Conservation (phyloP, 1,140 invertebrate species). For the Aphidius gifuensis region DNA sequence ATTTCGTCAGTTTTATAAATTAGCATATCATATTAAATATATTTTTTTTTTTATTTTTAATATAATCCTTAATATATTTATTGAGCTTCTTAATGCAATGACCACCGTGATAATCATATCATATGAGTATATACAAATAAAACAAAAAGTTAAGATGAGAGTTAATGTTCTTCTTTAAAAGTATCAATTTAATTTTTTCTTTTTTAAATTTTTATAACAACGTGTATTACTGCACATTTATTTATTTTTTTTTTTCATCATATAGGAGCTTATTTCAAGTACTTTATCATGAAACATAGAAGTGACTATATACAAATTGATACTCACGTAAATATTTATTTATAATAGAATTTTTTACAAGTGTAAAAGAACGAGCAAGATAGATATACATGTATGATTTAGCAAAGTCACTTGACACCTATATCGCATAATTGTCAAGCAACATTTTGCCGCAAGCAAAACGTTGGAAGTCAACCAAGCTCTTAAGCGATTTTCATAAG, state of each 20-base stretch:
- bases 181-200: too few relatives aligned
- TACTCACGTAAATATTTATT: too few relatives aligned
- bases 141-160: constrained; percentile 8
- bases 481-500: not conserved
- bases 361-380: too few relatives aligned
- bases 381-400: too few relatives aligned
- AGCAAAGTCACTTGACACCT: constrained; percentile 11
- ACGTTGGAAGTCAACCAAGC: not conserved
- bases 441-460: too few relatives aligned
- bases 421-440: constrained; percentile 7
- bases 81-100: constrained; percentile 7
- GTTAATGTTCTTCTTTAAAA: not conserved
- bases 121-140: not conserved
- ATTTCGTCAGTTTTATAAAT: too few relatives aligned
- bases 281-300: too few relatives aligned
- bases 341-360: too few relatives aligned
- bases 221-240: too few relatives aligned
- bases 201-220: not conserved
- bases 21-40: too few relatives aligned
- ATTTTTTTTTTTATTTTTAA: not conserved
- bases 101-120: constrained; percentile 9
- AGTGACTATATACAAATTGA: too few relatives aligned
- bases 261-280: too few relatives aligned
- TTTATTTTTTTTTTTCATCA: not conserved
- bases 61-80: not conserved